phyloP scores from a whole-genome alignment of 1,140 invertebrate species.

The Magallana ariakensis region DNA sequence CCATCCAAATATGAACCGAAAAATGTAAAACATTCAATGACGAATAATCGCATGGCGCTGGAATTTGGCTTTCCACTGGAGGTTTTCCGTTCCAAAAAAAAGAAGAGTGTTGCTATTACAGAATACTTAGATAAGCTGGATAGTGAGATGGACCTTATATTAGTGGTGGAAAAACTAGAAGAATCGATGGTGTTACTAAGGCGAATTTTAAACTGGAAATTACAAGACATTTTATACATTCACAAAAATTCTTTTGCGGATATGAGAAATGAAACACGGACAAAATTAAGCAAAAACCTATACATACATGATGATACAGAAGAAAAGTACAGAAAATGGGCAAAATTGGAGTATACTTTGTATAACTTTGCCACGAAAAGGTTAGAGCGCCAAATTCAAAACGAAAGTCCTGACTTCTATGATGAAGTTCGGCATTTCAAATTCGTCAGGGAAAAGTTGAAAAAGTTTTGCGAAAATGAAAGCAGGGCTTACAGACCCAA shows the following conservation, averaged over 20 bases:
- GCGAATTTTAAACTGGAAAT: conserved; percentile 65
- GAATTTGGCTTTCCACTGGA: conserved; percentile 66
- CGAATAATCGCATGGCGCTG: conserved; percentile 68
- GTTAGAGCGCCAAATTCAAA: conserved; percentile 49
- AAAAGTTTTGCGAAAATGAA: conserved; percentile 53
- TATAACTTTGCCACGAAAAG: conserved; percentile 61
- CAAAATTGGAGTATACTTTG: conserved; percentile 57
- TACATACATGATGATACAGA: neutral
- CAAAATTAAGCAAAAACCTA: conserved; percentile 4
- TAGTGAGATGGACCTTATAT: conserved; percentile 63
- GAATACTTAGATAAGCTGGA: conserved; percentile 59
- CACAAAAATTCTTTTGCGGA: conserved; percentile 27
- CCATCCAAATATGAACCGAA: conserved; percentile 41
- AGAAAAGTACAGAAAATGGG: conserved; percentile 15
- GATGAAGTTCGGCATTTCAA: conserved; percentile 61
- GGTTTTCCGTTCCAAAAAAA: conserved; percentile 28
- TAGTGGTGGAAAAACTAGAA: conserved; percentile 68
- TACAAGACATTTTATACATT: conserved; percentile 65
- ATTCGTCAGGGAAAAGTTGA: conserved; percentile 42
- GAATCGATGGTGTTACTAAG: conserved; percentile 69
- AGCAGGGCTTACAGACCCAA: neutral
- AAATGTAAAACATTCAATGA: conserved; percentile 51
- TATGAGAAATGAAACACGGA: neutral
- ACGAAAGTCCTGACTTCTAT: conserved; percentile 46
- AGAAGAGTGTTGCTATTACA: conserved; percentile 12